Conservation (phyloP, 2,113 vertebrate species). For the Piaya cayana region DNA sequence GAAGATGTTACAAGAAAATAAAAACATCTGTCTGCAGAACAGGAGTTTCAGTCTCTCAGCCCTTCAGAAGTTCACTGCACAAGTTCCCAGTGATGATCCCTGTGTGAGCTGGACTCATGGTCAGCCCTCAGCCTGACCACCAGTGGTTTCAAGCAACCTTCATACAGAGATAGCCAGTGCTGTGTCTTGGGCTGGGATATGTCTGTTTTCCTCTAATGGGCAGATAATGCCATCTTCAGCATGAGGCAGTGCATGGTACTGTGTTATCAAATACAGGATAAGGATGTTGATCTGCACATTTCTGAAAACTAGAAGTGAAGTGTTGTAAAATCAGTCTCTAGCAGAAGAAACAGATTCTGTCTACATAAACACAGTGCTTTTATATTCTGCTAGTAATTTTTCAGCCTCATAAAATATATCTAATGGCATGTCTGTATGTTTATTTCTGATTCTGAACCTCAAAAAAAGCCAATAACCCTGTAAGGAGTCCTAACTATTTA, state of each 20-base stretch:
- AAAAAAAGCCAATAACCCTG: neutral
- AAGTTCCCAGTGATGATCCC: neutral
- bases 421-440: neutral
- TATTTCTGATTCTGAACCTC: neutral
- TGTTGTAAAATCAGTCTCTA: neutral
- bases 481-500: neutral
- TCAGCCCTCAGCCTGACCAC: neutral
- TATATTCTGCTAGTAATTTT: neutral
- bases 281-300: neutral
- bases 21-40: neutral
- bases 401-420: neutral
- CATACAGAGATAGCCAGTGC: neutral
- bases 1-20: neutral
- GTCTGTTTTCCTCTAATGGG: neutral
- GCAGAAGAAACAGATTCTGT: neutral
- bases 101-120: neutral
- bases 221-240: neutral
- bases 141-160: neutral
- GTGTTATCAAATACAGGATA: neutral
- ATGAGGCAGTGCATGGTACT: accelerated
- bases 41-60: neutral
- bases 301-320: neutral
- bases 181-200: neutral
- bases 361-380: neutral
- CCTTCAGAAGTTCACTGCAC: neutral